Evolutionary conservation across 2,797 vertebrate species (phyloP), one percentile per base, ranked within the genome.

Genomic region (Choloepus didactylus): DNA sequence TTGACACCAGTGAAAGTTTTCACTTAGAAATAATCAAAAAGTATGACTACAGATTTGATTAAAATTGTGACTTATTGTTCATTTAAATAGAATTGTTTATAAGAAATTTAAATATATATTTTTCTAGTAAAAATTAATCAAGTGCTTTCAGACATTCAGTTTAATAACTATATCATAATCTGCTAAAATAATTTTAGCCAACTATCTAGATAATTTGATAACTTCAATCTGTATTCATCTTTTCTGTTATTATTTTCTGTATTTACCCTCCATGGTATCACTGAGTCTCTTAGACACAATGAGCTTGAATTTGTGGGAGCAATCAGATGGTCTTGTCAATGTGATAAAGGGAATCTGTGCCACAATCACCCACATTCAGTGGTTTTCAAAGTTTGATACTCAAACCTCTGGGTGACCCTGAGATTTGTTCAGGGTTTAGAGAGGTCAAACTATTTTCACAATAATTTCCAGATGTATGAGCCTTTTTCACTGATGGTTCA

Each of bases 11-110:
- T 44, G 27, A 77, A 88, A 79, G 44, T 77, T 54, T 23, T 29
- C 23, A 81, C 6, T 66, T 49, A 86, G 14, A 88, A 86, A 49
- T 51, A 94, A 80, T 51, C 84, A 19, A 69, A 89, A 89, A 9
- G 6, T 19, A 67, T 82, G 21, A 18, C 9, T 73, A 35, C 15
- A 86, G 41, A 94, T 59, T 23, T 82, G 21, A 12, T 70, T 29
- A 94, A 79, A 41, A 21, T 16, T 19, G 75, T 62, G 3, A 93
- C 72, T 38, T 91, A 38, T 87, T 79, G 6, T 76, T 89, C 1
- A 79, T 62, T 87, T 4, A 81, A 66, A 69, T 21, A 72, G 3
- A 95, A 35, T 51, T 93, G 82, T 44, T 84, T 80, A 93, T 35
- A 70, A 80, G 87, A 46, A 41, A 59, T 46, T 89, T 79, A 0